Evolutionary conservation across 2,113 vertebrate species (phyloP).

Genomic region (Fulmarus glacialis): DNA sequence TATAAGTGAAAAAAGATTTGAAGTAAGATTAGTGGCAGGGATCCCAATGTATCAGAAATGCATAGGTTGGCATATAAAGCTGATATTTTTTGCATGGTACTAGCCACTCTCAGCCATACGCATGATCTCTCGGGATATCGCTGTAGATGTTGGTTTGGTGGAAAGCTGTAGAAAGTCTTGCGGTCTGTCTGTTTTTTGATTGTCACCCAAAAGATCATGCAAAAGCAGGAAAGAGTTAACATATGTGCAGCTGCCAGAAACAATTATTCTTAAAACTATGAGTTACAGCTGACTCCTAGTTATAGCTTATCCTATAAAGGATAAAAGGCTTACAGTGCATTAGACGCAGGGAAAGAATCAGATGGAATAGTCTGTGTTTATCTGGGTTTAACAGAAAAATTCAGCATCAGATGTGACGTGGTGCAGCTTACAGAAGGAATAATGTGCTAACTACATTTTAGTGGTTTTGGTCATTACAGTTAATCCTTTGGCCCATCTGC

Average conservation of each 20-base stretch:
- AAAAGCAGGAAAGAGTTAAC: not conserved
- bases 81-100: not conserved
- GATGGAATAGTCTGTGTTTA: not conserved
- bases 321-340: not conserved
- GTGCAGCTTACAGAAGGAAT: not conserved
- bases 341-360: not conserved
- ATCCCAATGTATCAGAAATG: not conserved
- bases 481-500: not conserved
- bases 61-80: not conserved
- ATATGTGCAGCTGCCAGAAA: accelerated
- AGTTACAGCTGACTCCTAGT: not conserved
- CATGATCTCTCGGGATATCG: accelerated
- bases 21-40: not conserved
- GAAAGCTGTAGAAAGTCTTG: not conserved
- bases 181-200: not conserved
- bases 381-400: not conserved
- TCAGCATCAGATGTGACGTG: not conserved
- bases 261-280: not conserved
- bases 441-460: not conserved
- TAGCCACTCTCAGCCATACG: not conserved
- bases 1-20: not conserved
- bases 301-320: not conserved
- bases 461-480: not conserved
- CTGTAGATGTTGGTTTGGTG: not conserved
- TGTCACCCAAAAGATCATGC: not conserved